Base-by-base conservation (phyloP, 2,113 vertebrate genomes). In the Sclerurus mexicanus region DNA sequence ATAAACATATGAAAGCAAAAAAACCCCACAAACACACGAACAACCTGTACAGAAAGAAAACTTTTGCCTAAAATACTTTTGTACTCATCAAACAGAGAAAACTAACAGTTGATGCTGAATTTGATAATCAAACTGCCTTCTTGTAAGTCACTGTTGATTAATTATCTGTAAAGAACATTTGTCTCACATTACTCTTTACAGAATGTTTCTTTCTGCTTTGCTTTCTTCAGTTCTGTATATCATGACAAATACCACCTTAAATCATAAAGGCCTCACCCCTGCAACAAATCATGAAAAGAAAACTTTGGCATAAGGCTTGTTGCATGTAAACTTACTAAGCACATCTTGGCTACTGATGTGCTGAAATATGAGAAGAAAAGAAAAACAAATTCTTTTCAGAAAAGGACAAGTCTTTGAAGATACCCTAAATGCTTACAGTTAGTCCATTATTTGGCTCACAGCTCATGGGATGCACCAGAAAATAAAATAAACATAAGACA, bases 401-500 rank as follows among this genome's bases (percentile, higher is more conserved):
- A 89, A 81, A 55, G 44, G 60, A 49, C 77, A 85, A 93, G 33
- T 60, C 91, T 97, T 95, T 97, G 82, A 95, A 92, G 87, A 83
- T 73, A 66, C 20, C 39, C 71, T 94, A 49, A 25, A 40, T 86
- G 37, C 52, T 80, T 94, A 84, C 42, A 93, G 47, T 81, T 73
- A 92, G 53, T 92, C 75, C 64, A 74, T 85, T 95, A 95, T 53
- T 95, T 86, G 69, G 64, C 62, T 79, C 86, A 77, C 71, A 76
- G 46, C 40, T 95, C 56, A 78, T 79, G 44, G 93, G 53, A 93
- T 90, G 50, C 56, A 60, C 20, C 53, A 47, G 52, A 77, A 95
- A 95, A 62, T 56, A 64, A 85, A 97, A 96, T 86, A 96, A 96
- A 96, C 64, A 93, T 31, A 75, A 90, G 66, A 87, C 66, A 95